Percentiles rank a stretch among this genome's conserved stretches.
Evolutionary conservation across 2,888 invertebrate genomes (phyloP).

Genomic region (Limnephilus marmoratus): DNA sequence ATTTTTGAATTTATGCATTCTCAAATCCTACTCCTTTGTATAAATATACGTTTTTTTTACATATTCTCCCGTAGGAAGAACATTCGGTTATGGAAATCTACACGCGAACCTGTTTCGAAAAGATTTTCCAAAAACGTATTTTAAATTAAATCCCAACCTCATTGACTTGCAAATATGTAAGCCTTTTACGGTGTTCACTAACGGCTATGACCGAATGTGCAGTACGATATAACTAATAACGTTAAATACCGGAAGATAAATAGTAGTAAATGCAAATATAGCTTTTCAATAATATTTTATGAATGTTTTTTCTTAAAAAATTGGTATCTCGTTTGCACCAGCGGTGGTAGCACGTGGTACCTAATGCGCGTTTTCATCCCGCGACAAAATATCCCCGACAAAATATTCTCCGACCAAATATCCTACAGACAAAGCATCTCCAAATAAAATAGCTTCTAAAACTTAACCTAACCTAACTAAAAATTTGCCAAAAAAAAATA

Average conservation of each 20-base stretch:
- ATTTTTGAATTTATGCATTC: neutral
- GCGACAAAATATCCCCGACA: too few species aligned
- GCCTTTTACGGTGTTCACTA: constrained; percentile 8
- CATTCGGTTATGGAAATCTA: constrained; percentile 24
- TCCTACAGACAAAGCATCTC: too few species aligned
- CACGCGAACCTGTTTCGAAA: neutral
- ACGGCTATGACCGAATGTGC: neutral
- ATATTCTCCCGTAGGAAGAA: neutral
- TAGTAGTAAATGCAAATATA: neutral
- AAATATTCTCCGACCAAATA: too few species aligned
- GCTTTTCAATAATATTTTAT: neutral
- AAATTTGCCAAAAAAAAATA: too few species aligned
- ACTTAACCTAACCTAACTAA: too few species aligned
- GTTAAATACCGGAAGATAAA: neutral
- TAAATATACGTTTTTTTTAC: neutral
- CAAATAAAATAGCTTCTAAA: too few species aligned
- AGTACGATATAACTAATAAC: neutral
- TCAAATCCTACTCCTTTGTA: neutral
- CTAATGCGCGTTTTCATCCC: too few species aligned
- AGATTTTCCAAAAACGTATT: constrained; percentile 15
- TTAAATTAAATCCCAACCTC: constrained; percentile 6
- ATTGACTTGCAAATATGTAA: constrained; percentile 32
- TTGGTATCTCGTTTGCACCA: neutral
- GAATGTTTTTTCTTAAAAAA: neutral
- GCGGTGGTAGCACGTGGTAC: neutral